Evolutionary conservation across 2,113 vertebrate genomes (phyloP).

Genomic region (Pluvianellus socialis): DNA sequence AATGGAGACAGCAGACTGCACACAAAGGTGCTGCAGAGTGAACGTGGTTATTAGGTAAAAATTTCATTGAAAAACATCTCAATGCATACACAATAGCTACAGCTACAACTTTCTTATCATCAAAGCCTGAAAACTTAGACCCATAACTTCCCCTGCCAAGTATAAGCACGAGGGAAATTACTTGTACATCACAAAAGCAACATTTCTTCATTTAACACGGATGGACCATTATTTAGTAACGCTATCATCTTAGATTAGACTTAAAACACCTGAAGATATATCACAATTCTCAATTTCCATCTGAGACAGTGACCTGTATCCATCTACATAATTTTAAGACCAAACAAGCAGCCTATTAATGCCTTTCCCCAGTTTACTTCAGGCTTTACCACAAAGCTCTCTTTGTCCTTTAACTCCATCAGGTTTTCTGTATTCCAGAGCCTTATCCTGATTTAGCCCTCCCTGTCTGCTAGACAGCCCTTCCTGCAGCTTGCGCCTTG

Average conservation of each 20-base stretch:
- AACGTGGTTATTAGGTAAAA: rapidly evolving
- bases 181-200: neutral
- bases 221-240: neutral
- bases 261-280: neutral
- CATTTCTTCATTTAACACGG: neutral
- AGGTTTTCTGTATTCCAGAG: neutral
- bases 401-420: neutral
- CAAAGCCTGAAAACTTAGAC: neutral
- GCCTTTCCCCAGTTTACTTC: neutral
- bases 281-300: neutral
- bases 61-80: neutral
- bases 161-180: neutral
- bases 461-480: neutral
- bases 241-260: neutral
- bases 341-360: slow-evolving; percentile 12
- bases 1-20: neutral
- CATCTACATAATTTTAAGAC: neutral
- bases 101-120: neutral
- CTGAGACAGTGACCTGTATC: neutral
- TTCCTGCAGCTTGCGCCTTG: neutral
- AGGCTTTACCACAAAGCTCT: neutral
- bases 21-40: rapidly evolving
- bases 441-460: neutral
- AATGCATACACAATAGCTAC: neutral
- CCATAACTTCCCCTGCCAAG: neutral